Conservation (phyloP, 2,888 invertebrate species). For the Caenorhabditis uteleia region DNA sequence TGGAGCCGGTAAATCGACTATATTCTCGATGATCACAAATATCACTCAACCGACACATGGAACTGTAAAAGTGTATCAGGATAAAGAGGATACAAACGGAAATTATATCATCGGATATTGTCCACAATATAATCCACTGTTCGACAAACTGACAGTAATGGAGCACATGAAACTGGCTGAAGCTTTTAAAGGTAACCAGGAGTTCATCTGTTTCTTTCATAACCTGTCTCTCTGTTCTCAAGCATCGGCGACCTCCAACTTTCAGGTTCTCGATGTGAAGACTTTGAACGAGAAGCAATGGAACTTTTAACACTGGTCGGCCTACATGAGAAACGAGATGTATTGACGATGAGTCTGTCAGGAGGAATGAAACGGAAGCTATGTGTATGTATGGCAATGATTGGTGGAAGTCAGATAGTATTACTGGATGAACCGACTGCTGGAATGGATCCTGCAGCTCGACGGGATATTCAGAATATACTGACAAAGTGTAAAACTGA, state of each 20-base stretch:
- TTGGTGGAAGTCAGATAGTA: conserved; percentile 53
- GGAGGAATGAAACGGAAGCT: conserved; percentile 67
- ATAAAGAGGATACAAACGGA: conserved; percentile 3
- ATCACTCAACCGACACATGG: conserved; percentile 12
- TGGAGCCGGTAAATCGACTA: conserved; percentile 56
- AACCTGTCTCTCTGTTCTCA: too few relatives aligned
- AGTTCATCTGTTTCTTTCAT: too few relatives aligned
- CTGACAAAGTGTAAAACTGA: conserved; percentile 47
- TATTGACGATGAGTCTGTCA: too few relatives aligned
- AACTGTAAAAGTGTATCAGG: conserved; percentile 6
- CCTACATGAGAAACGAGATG: too few relatives aligned
- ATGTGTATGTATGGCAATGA: conserved; percentile 64
- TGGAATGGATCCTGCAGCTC: conserved; percentile 53
- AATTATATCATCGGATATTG: conserved; percentile 13
- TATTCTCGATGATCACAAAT: conserved; percentile 43
- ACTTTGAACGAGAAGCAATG: too few relatives aligned
- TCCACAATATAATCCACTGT: conserved; percentile 50
- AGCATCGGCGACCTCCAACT: neutral
- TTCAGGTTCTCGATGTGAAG: too few relatives aligned
- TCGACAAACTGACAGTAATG: conserved; percentile 50
- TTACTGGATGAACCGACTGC: conserved; percentile 63
- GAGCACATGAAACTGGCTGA: conserved; percentile 55
- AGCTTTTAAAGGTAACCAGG: conserved; percentile 27
- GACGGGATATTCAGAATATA: conserved; percentile 46
- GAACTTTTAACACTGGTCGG: too few relatives aligned